Percentiles rank a stretch among this genome's conserved stretches.
These are phyloP conservation scores for Crotalus horridus DNA, from an alignment of 2,113 vertebrate species.

Conservation along the genomic window DNA sequence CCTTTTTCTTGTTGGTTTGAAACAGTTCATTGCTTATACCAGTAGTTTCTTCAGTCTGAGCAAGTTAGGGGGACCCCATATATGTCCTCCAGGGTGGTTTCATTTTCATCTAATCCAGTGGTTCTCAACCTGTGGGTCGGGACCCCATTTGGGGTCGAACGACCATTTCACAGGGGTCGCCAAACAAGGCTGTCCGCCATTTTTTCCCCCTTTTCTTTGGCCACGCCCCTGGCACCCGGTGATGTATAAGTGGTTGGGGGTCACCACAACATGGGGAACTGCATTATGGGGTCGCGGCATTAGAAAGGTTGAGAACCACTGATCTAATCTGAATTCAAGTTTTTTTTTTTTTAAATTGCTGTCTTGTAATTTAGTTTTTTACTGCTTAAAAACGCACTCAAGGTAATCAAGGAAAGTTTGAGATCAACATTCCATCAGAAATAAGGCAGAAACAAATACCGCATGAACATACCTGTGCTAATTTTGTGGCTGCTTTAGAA, in stretches of 20 bases:
- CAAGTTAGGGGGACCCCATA: neutral
- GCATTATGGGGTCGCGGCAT: no score
- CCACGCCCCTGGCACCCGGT: no score
- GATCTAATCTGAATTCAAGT: neutral
- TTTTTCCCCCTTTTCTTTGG: no score
- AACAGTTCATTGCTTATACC: neutral
- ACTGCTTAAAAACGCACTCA: neutral
- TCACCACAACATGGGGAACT: no score
- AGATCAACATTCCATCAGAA: neutral
- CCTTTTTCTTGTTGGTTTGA: neutral
- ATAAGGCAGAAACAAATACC: conserved; percentile 11
- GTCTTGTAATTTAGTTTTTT: neutral
- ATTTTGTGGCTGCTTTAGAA: conserved; percentile 84
- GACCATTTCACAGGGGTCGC: no score
- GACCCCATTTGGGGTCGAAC: no score
- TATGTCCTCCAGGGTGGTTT: no score
- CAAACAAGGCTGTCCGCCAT: no score
- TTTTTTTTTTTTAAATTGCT: neutral
- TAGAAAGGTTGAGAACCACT: no score
- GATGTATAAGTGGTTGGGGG: no score
- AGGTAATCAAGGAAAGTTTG: neutral
- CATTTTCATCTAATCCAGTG: no score
- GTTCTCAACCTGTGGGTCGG: no score
- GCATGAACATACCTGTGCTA: conserved; percentile 81
- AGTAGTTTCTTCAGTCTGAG: neutral